Conservation (phyloP, 2,797 vertebrate genomes). For the Microcaecilia unicolor region DNA sequence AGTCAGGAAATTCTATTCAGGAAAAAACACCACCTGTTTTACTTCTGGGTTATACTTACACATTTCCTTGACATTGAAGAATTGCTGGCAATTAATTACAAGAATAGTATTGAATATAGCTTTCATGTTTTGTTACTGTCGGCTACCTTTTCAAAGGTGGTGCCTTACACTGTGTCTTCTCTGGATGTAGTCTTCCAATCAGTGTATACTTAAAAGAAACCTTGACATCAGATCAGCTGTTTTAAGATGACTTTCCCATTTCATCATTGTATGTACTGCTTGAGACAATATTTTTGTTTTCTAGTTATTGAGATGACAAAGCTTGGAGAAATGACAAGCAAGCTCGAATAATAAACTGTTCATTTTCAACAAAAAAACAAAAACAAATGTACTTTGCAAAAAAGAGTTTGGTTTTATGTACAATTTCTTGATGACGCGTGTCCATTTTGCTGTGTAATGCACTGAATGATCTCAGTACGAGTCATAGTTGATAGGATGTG, state of each 20-base stretch:
- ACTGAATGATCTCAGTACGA: constrained; percentile 71
- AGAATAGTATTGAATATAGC: constrained; percentile 47
- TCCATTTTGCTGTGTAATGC: constrained; percentile 75
- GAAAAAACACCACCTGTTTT: constrained; percentile 39
- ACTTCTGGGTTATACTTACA: constrained; percentile 20
- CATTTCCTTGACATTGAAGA: constrained; percentile 52
- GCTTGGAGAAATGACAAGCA: constrained; percentile 29
- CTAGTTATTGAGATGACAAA: constrained; percentile 23
- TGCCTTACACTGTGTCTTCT: constrained; percentile 73
- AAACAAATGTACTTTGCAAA: constrained; percentile 34
- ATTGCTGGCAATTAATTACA: constrained; percentile 57
- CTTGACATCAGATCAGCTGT: constrained; percentile 29
- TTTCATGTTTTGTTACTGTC: constrained; percentile 55
- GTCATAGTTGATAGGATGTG: constrained; percentile 46
- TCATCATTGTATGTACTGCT: constrained; percentile 28
- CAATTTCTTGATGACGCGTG: constrained; percentile 47
- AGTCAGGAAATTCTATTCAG: constrained; percentile 53
- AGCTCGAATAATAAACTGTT: constrained; percentile 25
- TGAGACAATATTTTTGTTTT: constrained; percentile 29
- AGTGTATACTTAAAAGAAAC: constrained; percentile 41
- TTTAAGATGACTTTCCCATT: constrained; percentile 26
- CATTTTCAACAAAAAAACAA: constrained; percentile 35
- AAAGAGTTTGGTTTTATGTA: constrained; percentile 41
- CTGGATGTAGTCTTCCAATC: constrained; percentile 64
- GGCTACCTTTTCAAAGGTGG: constrained; percentile 64